A percentile compares a stretch with the other conserved stretches of the same genome.
Conservation (phyloP, 2,888 invertebrate genomes). For the Athetis lepigone region DNA sequence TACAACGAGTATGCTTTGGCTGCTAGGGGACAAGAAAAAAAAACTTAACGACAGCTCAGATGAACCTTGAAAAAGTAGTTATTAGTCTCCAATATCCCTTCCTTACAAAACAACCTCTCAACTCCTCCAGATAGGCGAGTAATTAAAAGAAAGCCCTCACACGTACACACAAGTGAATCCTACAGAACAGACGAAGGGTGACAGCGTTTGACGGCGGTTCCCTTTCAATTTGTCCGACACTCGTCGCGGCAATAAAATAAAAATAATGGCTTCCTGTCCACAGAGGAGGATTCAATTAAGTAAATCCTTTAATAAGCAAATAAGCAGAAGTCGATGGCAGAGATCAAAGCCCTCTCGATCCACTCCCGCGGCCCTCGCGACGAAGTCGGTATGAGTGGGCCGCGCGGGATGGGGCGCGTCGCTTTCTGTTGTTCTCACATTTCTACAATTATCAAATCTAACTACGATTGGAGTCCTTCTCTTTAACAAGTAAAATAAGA, state of each 20-base stretch:
- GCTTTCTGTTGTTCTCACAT: not conserved
- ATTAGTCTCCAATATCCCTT: conserved; percentile 17
- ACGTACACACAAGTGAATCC: conserved; percentile 22
- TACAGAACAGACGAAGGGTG: conserved; percentile 40
- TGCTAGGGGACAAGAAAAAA: too few relatives aligned
- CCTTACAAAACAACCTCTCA: conserved; percentile 17
- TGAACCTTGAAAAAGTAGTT: too few relatives aligned
- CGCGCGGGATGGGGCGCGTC: conserved; percentile 7
- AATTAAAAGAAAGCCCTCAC: conserved; percentile 47
- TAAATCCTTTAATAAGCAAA: conserved; percentile 75
- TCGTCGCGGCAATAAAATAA: conserved; percentile 58
- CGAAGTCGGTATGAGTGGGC: conserved; percentile 9
- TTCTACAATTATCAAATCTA: not conserved
- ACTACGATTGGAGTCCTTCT: not conserved
- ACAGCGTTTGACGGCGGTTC: conserved; percentile 41
- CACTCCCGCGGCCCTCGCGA: conserved; percentile 60
- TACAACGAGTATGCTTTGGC: too few relatives aligned
- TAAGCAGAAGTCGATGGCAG: conserved; percentile 77
- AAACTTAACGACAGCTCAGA: too few relatives aligned
- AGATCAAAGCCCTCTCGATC: conserved; percentile 74
- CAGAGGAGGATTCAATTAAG: conserved; percentile 63
- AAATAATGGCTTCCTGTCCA: conserved; percentile 61
- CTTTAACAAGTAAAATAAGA: too few relatives aligned
- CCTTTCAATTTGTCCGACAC: conserved; percentile 50
- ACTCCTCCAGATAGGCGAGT: conserved; percentile 22